Evolutionary conservation across 1,140 invertebrate genomes (phyloP).

Genomic region (Phenacoccus solenopsis): DNA sequence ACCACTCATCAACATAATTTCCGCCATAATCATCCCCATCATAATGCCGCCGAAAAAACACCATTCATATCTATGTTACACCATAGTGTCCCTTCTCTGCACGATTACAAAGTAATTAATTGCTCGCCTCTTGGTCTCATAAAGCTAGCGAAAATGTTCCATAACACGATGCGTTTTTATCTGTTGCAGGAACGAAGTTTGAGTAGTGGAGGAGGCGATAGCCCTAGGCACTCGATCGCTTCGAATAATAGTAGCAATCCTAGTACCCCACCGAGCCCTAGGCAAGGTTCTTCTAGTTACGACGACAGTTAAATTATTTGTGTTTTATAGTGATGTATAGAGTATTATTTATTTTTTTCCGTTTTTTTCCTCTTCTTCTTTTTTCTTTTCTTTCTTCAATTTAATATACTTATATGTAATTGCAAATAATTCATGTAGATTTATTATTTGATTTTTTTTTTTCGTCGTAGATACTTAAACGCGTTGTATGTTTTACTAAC

Average conservation of each 20-base stretch:
- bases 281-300: constrained; percentile 56
- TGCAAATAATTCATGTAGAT: too few relatives aligned
- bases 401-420: too few relatives aligned
- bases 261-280: constrained; percentile 60
- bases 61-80: constrained; percentile 21
- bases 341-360: background rate
- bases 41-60: background rate
- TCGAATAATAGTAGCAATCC: constrained; percentile 69
- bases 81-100: constrained; percentile 55
- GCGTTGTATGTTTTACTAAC: too few relatives aligned
- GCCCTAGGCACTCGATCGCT: constrained; percentile 60
- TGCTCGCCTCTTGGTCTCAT: too few relatives aligned
- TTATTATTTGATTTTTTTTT: too few relatives aligned
- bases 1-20: background rate
- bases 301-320: constrained; percentile 34
- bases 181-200: constrained; percentile 31
- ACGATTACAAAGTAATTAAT: constrained; percentile 45
- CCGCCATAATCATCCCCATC: constrained; percentile 7
- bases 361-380: background rate
- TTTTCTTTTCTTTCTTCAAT: background rate
- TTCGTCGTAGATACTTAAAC: too few relatives aligned
- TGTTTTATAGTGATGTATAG: background rate
- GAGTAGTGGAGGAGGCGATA: constrained; percentile 31
- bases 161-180: background rate
- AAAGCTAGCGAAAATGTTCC: too few relatives aligned